Conservation (phyloP, 2,113 vertebrate genomes). For the Myotis yumanensis region DNA sequence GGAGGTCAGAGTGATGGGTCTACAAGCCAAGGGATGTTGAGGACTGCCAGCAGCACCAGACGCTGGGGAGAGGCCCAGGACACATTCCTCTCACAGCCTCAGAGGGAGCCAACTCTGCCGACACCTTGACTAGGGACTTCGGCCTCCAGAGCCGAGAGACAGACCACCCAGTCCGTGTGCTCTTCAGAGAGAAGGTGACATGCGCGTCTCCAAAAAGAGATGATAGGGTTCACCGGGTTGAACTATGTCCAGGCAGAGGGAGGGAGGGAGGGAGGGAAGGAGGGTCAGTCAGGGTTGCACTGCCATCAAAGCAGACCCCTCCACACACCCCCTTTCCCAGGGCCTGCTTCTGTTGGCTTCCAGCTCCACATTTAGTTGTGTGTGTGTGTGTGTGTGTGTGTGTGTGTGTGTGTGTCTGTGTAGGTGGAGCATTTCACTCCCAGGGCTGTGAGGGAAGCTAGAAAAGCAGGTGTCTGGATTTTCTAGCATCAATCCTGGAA, state of each 20-base stretch:
- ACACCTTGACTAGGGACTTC: not conserved
- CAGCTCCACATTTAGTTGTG: not conserved
- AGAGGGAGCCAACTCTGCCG: not conserved
- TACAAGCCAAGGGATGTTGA: not conserved
- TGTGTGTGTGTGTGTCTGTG: too few species aligned
- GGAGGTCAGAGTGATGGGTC: not conserved
- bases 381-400: too few species aligned
- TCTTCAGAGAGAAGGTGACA: not conserved
- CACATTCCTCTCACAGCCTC: not conserved
- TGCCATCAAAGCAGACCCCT: not conserved
- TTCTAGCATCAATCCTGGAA: not conserved
- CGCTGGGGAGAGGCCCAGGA: too few species aligned
- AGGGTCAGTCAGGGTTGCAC: not conserved
- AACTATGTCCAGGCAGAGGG: not conserved
- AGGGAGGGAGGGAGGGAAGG: too few species aligned
- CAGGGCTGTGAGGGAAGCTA: not conserved
- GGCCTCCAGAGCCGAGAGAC: not conserved
- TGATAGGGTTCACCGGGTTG: not conserved
- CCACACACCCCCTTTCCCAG: not conserved
- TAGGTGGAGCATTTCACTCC: not conserved
- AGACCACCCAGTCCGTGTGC: too few species aligned
- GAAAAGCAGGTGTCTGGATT: not conserved
- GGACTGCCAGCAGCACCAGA: accelerated
- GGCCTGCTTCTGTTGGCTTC: not conserved
- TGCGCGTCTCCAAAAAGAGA: not conserved